Conservation (phyloP, 2,888 invertebrate genomes). For the Steromphala cineraria region DNA sequence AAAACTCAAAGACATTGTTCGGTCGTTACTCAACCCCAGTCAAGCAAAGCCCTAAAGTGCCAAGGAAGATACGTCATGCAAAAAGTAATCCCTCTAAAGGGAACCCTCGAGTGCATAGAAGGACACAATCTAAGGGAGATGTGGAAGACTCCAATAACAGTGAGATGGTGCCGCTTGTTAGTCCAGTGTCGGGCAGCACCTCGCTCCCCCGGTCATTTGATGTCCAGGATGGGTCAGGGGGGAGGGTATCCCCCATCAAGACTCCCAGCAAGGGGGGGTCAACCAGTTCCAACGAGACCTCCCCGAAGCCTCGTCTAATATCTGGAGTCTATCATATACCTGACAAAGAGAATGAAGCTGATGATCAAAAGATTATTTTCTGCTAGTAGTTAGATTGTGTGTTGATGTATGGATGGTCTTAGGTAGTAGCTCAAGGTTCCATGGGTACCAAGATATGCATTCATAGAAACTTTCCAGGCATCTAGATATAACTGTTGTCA, state of each 20-base stretch:
- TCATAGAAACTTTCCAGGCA: not conserved
- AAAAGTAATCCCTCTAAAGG: not conserved
- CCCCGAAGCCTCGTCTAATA: not conserved
- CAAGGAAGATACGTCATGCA: not conserved
- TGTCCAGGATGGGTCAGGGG: not conserved
- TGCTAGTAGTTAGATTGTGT: not conserved
- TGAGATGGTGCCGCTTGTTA: not conserved
- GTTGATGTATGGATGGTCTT: not conserved
- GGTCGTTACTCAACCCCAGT: slow-evolving; percentile 2
- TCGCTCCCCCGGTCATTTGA: not conserved
- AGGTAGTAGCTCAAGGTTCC: too few relatives aligned
- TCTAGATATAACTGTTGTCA: not conserved
- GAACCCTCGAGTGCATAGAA: not conserved
- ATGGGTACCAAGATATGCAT: not conserved
- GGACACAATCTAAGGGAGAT: not conserved
- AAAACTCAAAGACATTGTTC: not conserved
- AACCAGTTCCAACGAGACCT: not conserved
- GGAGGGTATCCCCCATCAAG: not conserved
- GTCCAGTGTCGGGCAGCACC: not conserved
- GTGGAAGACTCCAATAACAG: not conserved
- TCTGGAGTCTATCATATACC: not conserved
- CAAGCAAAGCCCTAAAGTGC: not conserved
- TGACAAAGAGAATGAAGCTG: not conserved
- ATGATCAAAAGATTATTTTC: slow-evolving; percentile 12
- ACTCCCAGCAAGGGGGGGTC: not conserved